Conservation (phyloP, 2,113 vertebrate genomes). For the Tragelaphus imberbis region DNA sequence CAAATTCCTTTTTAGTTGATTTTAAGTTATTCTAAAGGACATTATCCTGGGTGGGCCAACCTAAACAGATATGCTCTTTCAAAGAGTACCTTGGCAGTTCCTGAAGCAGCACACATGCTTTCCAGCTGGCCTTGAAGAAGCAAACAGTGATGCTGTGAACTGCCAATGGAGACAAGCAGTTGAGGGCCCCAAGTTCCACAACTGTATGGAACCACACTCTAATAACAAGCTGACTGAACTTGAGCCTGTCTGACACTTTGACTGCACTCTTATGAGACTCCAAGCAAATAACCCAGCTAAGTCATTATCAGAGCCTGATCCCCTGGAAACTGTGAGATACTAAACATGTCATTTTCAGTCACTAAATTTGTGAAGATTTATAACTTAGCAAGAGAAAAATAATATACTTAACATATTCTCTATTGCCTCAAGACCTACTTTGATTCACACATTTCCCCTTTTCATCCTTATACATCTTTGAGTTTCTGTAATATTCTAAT, state of each 20-base stretch:
- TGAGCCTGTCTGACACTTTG: not conserved
- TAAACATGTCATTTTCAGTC: not conserved
- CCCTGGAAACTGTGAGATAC: not conserved
- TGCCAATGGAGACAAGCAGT: not conserved
- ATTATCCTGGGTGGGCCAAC: not conserved
- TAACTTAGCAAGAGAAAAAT: not conserved
- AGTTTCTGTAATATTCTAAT: not conserved
- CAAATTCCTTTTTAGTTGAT: not conserved
- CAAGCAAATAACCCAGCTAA: not conserved
- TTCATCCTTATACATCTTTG: not conserved
- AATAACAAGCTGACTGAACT: not conserved
- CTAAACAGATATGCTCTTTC: not conserved
- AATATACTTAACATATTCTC: not conserved
- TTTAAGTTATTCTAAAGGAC: not conserved
- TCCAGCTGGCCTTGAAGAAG: not conserved
- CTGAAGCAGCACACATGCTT: not conserved
- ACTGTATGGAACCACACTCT: not conserved
- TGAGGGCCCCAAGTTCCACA: not conserved
- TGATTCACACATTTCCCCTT: not conserved
- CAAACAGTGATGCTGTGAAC: not conserved
- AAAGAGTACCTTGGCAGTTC: not conserved
- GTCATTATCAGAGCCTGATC: not conserved
- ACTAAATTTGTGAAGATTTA: not conserved
- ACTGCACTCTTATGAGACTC: not conserved
- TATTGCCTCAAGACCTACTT: not conserved